These are phyloP conservation scores for Anorthoa munda DNA, from an alignment of 2,888 invertebrate species.

Conservation along the genomic window DNA sequence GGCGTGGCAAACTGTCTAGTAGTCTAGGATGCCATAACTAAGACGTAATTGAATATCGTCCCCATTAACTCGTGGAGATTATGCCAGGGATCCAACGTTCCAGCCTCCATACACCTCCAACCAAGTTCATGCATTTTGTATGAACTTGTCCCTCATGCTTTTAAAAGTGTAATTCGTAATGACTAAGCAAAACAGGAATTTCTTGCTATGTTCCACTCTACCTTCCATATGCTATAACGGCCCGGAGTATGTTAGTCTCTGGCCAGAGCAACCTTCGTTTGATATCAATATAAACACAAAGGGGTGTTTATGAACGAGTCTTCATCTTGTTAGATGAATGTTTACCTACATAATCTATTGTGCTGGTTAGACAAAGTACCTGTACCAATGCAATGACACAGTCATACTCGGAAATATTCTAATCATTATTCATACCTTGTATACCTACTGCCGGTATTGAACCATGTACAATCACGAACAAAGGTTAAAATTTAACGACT, in stretches of 20 bases:
- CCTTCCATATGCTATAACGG: too few relatives aligned
- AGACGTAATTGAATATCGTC: too few relatives aligned
- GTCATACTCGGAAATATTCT: conserved; percentile 19
- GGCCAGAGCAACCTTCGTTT: neutral
- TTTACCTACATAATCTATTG: conserved; percentile 24
- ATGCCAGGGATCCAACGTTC: too few relatives aligned
- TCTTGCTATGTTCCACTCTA: too few relatives aligned
- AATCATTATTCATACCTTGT: conserved; percentile 23
- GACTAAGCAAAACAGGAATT: too few relatives aligned
- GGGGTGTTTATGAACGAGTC: conserved; percentile 2
- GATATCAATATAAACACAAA: neutral
- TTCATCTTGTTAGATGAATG: neutral
- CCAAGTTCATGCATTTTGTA: too few relatives aligned
- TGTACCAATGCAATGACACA: neutral
- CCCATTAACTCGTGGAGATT: too few relatives aligned
- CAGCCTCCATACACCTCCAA: too few relatives aligned
- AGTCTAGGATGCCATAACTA: too few relatives aligned
- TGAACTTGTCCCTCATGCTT: neutral
- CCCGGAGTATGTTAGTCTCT: too few relatives aligned
- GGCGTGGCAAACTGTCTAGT: too few relatives aligned
- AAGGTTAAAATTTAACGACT: neutral
- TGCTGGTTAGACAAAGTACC: conserved; percentile 22
- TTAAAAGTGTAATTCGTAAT: too few relatives aligned
- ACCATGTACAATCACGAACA: conserved; percentile 2
- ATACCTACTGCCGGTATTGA: neutral